Base-by-base conservation (phyloP, 2,113 vertebrate genomes). In the Corythornis madagascariensis region DNA sequence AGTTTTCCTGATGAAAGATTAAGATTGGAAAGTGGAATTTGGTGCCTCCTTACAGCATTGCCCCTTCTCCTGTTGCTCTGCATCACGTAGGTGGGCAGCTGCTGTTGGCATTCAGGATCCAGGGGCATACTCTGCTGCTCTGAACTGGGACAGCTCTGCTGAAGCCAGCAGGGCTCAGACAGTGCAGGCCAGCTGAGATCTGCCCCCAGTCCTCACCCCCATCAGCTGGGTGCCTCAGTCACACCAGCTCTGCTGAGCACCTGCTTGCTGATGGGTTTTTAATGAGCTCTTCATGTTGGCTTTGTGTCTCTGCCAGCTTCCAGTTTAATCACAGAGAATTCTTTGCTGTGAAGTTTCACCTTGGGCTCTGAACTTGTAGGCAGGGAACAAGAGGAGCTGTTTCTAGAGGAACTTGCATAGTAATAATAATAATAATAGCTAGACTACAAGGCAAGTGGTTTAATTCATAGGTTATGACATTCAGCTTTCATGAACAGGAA, bases 251-350 rank as follows among this genome's bases (percentile, higher is more conserved):
- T 89, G 76, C 63, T 0, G 1, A 83, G 89, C 90, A 93, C 89
- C 86, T 94, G 87, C 90, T 61, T 73, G 80, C 77, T 91, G 77
- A 82, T 94, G 60, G 28, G 77, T 91, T 79, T 88, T 79, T 91
- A 92, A 96, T 92, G 92, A 93, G 66, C 80, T 94, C 75, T 88
- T 92, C 61, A 1, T 92, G 90, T 95, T 89, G 78, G 72, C 60
- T 81, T 92, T 95, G 72, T 86, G 83, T 84, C 75, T 92, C 85
- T 91, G 88, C 81, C 90, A 93, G 81, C 50, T 86, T 92, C 90
- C 55, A 86, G 53, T 94, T 95, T 95, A 96, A 95, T 96, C 84
- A 79, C 69, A 70, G 88, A 35, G 40, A 86, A 91, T 76, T 90
- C 90, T 90, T 72, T 69, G 67, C 38, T 57, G 57, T 86, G 72